Evolutionary conservation across 2,888 invertebrate genomes (phyloP), one percentile per base, ranked within the genome.

Genomic region (Rhodophaea formosa): DNA sequence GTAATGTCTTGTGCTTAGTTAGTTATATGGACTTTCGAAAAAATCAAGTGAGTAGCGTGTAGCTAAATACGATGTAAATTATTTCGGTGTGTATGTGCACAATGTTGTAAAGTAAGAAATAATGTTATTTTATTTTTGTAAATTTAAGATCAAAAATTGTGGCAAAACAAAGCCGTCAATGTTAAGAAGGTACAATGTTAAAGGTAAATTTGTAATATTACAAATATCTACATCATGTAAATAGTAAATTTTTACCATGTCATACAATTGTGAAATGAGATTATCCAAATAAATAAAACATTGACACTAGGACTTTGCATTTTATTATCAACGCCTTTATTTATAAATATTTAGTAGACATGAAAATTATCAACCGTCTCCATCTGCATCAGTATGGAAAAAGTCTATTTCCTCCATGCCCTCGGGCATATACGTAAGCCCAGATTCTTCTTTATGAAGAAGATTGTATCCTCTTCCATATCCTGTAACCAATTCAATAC

Each of bases 381-480:
- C 53, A 44, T 65, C 61, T 57, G 72, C 61, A 52, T 68, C 69
- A n/a, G 35, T 16, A 32, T 67, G 61, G 59, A 95, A 95, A 75
- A 94, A 95, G 71, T 93, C 82, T 0, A 92, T 76, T 73, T 93
- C 69, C 75, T 94, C 93, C 73, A 95, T 80, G 62, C 93, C 95
- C 67, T 94, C 93, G 7, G 95, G 96, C 93, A 95, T 92, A 73
- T 94, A 95, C 42, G 80, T 85, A 14, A 94, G 77, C 53, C 92
- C 92, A 6, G 93, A 93, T 49, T 88, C 83, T 32, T 93, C 89
- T 69, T 92, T 92, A 59, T 93, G 88, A 42, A 74, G 70, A 67
- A 88, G 82, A 71, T 94, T 94, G 68, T 94, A 94, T 10, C 92
- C 93, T 73, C 88, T 90, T 15, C 93, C 94, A 74, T 94, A 95